Percentiles rank a stretch among this genome's conserved stretches.
These are phyloP conservation scores for Tachina lurida DNA, from an alignment of 2,888 invertebrate genomes.

Conservation along the genomic window DNA sequence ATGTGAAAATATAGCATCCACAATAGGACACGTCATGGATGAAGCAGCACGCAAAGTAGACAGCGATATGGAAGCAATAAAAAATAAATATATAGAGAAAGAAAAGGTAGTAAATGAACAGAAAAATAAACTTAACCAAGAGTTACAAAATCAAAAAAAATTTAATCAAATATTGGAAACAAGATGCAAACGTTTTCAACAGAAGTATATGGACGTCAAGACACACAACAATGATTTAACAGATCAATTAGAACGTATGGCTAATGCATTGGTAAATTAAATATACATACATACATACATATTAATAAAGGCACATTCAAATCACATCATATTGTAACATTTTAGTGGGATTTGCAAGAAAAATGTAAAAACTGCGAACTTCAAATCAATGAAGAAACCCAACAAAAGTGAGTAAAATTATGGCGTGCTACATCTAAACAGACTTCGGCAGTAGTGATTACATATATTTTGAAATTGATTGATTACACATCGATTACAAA, in stretches of 20 bases:
- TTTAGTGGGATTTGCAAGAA: slow-evolving; percentile 84
- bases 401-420: slow-evolving; percentile 74
- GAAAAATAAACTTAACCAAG: slow-evolving; percentile 80
- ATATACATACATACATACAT: no score
- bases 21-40: slow-evolving; percentile 84
- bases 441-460: background rate
- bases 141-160: slow-evolving; percentile 74
- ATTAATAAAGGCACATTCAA: background rate
- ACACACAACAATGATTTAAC: slow-evolving; percentile 77
- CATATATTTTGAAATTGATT: background rate
- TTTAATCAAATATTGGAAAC: slow-evolving; percentile 80
- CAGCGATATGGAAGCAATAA: slow-evolving; percentile 85
- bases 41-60: slow-evolving; percentile 85
- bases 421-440: background rate
- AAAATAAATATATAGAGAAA: slow-evolving; percentile 85
- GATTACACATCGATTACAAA: no score
- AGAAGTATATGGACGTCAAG: slow-evolving; percentile 76
- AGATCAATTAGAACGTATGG: slow-evolving; percentile 76
- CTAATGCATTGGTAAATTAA: slow-evolving; percentile 76
- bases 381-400: slow-evolving; percentile 85
- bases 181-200: slow-evolving; percentile 75
- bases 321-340: slow-evolving; percentile 4
- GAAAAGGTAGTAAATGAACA: slow-evolving; percentile 84
- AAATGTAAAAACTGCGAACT: slow-evolving; percentile 85
- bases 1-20: slow-evolving; percentile 84